phyloP scores from a whole-genome alignment of 1,140 invertebrate species.

The Paramacrobiotus metropolitanus region DNA sequence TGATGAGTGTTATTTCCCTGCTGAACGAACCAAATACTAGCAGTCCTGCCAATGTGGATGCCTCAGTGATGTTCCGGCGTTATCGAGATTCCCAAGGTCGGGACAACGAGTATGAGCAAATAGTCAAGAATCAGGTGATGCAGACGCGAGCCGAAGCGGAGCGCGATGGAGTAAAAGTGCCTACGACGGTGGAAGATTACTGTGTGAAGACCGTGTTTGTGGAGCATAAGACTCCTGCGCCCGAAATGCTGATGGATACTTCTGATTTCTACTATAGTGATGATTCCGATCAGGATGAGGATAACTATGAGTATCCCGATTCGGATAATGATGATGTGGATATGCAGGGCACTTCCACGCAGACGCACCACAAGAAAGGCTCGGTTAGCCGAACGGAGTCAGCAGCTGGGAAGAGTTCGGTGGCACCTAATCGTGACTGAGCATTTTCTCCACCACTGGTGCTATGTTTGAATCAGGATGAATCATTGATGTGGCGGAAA shows the following conservation, averaged over 20 bases:
- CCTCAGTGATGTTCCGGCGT: slow-evolving; percentile 93
- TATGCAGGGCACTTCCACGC: not conserved
- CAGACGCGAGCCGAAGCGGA: slow-evolving; percentile 79
- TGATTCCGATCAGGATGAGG: not conserved
- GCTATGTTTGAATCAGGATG: too few species aligned
- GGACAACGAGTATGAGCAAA: slow-evolving; percentile 84
- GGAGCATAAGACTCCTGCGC: not conserved
- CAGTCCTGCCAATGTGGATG: slow-evolving; percentile 99
- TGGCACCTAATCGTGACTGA: too few species aligned
- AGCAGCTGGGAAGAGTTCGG: too few species aligned
- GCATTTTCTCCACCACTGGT: too few species aligned
- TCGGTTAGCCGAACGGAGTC: too few species aligned
- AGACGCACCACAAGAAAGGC: too few species aligned
- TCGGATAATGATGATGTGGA: not conserved
- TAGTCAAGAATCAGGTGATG: slow-evolving; percentile 43
- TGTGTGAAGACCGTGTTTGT: slow-evolving; percentile 50
- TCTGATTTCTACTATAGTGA: not conserved
- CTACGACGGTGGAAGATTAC: slow-evolving; percentile 91
- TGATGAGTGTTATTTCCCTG: slow-evolving; percentile 90
- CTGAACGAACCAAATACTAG: slow-evolving; percentile 98
- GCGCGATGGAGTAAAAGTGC: slow-evolving; percentile 84
- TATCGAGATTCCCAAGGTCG: slow-evolving; percentile 72
- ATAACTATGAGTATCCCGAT: not conserved
- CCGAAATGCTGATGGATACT: not conserved
- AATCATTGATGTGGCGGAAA: too few species aligned